Conservation (phyloP, 2,888 invertebrate genomes). For the Entomobrya proxima region DNA sequence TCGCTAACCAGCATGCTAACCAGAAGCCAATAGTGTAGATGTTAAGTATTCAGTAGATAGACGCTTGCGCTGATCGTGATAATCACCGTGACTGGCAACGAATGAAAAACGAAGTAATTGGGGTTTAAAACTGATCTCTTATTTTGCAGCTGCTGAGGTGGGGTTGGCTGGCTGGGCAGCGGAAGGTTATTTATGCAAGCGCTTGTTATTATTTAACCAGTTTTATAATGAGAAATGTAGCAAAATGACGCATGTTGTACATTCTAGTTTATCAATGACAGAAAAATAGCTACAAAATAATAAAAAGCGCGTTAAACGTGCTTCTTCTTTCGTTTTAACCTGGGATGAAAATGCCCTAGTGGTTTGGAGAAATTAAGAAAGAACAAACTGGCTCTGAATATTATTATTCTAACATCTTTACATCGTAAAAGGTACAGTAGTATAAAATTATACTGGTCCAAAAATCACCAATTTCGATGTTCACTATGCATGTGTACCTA, state of each 20-base stretch:
- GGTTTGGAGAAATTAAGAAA: not conserved
- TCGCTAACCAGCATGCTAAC: too few species aligned
- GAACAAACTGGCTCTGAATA: not conserved
- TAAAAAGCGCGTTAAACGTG: too few species aligned
- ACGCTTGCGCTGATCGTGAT: slow-evolving; percentile 6
- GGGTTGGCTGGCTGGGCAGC: not conserved
- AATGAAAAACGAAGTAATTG: not conserved
- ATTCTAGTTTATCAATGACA: too few species aligned
- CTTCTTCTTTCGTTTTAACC: too few species aligned
- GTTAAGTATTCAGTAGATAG: too few species aligned
- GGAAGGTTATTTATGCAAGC: slow-evolving; percentile 10
- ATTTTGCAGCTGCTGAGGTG: slow-evolving; percentile 18
- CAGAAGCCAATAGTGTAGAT: too few species aligned
- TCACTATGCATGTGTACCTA: not conserved
- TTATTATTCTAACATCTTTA: slow-evolving; percentile 3
- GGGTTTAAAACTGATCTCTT: not conserved
- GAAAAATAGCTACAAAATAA: too few species aligned
- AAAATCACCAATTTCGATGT: too few species aligned
- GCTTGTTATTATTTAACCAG: slow-evolving; percentile 5
- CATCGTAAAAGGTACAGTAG: slow-evolving; percentile 2
- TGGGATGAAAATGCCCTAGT: too few species aligned
- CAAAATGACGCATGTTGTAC: too few species aligned
- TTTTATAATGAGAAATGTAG: too few species aligned
- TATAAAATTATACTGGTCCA: too few species aligned
- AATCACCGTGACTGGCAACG: not conserved